Evolutionary conservation across 2,888 invertebrate species (phyloP), one percentile per base, ranked within the genome.

Genomic region (Apotomis betuletana): DNA sequence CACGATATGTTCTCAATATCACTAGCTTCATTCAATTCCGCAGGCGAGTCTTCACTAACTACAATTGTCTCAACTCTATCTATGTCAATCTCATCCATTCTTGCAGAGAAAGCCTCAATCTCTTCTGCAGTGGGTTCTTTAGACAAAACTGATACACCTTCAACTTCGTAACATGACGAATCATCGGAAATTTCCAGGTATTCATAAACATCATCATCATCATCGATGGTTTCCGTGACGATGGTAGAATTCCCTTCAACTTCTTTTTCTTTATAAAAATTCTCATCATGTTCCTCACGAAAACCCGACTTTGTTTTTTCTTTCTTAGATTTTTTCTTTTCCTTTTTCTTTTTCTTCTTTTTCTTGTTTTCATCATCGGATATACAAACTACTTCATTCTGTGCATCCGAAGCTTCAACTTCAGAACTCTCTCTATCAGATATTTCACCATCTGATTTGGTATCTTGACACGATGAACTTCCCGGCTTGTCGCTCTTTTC

Each of bases 351-450:
- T 74, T 87, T 87, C 68, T 88, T 89, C 74, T 87, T 87, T 51
- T 81, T 79, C 70, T 81, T 86, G 0, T 61, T 75, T 54, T 92
- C 91, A 3, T 93, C 92, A 55, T 93, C 93, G 0, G 93, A 93
- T 74, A 95, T 94, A 36, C 92, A 93, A 3, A 95, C 90, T 0
- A 95, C 91, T 85, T 94, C 94, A 0, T 91, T 87, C 74, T 85
- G 80, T 0, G 87, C 54, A 4, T 90, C 89, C 0, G 85, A 75
- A 0, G 85, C 86, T 81, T 89, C 90, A 0, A 90, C 80, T 80
- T 89, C 90, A 13, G 90, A 88, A 75, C 88, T 92, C 59, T 84
- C 86, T 69, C 82, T 79, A 27, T 87, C 89, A 3, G 86, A 81
- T 41, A 91, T 51, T 77, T 91, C 91, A 5, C 91, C 90, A 67